phyloP scores from a whole-genome alignment of 2,113 vertebrate species.

The Clinocottus analis region DNA sequence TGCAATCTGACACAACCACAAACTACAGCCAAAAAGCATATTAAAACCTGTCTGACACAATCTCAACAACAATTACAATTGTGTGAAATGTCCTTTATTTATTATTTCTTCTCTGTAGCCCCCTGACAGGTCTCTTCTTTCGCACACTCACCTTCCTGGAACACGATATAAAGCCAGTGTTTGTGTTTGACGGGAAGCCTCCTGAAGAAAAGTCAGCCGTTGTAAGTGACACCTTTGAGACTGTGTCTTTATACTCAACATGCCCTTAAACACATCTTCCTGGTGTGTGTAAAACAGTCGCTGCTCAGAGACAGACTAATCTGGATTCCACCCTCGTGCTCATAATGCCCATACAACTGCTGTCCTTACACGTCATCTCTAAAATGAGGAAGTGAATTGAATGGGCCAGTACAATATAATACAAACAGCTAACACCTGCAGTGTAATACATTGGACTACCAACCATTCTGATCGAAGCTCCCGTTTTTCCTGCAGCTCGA shows the following conservation, averaged over 20 bases:
- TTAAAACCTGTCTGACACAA: background rate
- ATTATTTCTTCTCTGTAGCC: slow-evolving; percentile 58
- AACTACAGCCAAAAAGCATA: background rate
- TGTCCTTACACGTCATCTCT: background rate
- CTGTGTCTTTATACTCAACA: background rate
- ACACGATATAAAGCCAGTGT: slow-evolving; percentile 84
- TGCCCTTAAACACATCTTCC: background rate
- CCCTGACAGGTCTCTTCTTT: slow-evolving; percentile 80
- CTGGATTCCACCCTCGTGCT: background rate
- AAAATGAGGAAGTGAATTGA: background rate
- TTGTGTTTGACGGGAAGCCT: slow-evolving; percentile 84
- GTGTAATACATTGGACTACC: background rate
- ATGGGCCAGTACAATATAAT: background rate
- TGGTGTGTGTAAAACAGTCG: background rate
- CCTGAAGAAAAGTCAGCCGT: slow-evolving; percentile 77
- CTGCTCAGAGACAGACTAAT: background rate
- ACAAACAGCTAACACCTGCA: background rate
- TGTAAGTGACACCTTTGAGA: slow-evolving; percentile 68
- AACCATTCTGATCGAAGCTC: background rate
- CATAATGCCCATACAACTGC: background rate
- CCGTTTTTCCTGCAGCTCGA: slow-evolving; percentile 73
- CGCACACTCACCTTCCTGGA: slow-evolving; percentile 84
- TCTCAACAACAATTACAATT: background rate
- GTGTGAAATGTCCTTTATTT: background rate
- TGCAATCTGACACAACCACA: background rate